Base-by-base conservation (phyloP, 2,113 vertebrate species). In the Scalopus aquaticus region DNA sequence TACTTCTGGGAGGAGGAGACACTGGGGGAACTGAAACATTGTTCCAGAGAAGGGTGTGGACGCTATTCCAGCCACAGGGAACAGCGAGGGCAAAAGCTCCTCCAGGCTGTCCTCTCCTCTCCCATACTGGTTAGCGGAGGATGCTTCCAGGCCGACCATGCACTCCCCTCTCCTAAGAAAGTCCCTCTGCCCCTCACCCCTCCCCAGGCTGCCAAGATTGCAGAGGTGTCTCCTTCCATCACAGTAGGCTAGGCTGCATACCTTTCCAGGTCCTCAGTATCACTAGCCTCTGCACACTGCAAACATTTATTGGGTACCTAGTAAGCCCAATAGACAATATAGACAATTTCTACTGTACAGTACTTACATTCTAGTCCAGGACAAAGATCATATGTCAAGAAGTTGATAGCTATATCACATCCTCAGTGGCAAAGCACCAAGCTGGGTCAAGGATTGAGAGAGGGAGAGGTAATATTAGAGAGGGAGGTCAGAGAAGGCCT, bases 231-330 rank as follows among this genome's bases (percentile, higher is more conserved):
- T 35, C 26, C 6, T 3, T 49, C 28, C 22, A 19, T 20, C 69
- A 28, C 22, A 6, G 54, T 0, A 51, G 49, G 0, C 54, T 56
- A 56, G 7, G 13, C 35, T 19, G 24, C 2, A 1, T 22, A 51
- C 9, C 49, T 37, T 85, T 24, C 22, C 17, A 65, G 76, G 46
- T 9, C 5, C 7, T 13, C 4, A 13, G 39, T 39, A 1, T 16
- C 4, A 6, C 17, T 3, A 28, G 69, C 70, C 28, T 73, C 44
- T 39, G 32, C 28, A 11, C 28, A 44, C 22, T 9, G 11, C 4
- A 1, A 20, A 32, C 3, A 8, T 11, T 20, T 60, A 11, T 32
- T n/a, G 35, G 37, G 42, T 5, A n/a, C 39, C n/a, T 58, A 12
- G 12, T 20, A 6, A 46, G 10, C n/a, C 46, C 46, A n/a, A 24